phyloP scores from a whole-genome alignment of 2,797 vertebrate genomes.

The Aplochiton taeniatus region DNA sequence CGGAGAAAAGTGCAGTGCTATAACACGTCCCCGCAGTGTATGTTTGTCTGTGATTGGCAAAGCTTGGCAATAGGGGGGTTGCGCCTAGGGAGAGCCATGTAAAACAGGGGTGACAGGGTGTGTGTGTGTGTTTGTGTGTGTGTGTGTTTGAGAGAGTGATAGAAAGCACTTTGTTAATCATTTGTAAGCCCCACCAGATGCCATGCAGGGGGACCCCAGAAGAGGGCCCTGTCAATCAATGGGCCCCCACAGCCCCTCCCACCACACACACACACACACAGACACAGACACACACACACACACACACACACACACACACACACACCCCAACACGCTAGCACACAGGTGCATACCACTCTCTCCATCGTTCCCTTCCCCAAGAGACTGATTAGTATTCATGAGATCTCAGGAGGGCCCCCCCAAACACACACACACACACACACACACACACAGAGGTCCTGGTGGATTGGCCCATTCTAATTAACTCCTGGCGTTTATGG shows the following conservation, averaged over 20 bases:
- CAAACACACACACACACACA: slow-evolving; percentile 34
- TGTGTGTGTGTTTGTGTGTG: neutral
- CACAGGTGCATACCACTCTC: slow-evolving; percentile 32
- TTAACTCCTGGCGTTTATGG: slow-evolving; percentile 78
- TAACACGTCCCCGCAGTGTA: slow-evolving; percentile 30
- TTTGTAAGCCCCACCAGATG: slow-evolving; percentile 74
- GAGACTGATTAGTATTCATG: slow-evolving; percentile 79
- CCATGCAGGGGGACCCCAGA: slow-evolving; percentile 50
- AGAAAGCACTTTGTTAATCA: slow-evolving; percentile 61
- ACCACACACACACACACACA: slow-evolving; percentile 17
- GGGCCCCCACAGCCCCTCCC: slow-evolving; percentile 10
- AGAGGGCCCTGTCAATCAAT: slow-evolving; percentile 64
- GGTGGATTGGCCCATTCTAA: slow-evolving; percentile 75
- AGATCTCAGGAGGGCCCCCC: slow-evolving; percentile 65
- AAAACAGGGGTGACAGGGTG: slow-evolving; percentile 28
- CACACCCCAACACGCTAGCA: slow-evolving; percentile 6
- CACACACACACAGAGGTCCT: slow-evolving; percentile 51
- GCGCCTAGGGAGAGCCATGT: slow-evolving; percentile 28
- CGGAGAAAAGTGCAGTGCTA: neutral
- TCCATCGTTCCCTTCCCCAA: slow-evolving; percentile 37
- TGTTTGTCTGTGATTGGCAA: slow-evolving; percentile 45
- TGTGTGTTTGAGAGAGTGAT: slow-evolving; percentile 22
- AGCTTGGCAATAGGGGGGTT: slow-evolving; percentile 27
- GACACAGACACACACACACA: slow-evolving; percentile 25
- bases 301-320: slow-evolving; percentile 33